Evolutionary conservation across 1,140 invertebrate genomes (phyloP).

Genomic region (Calliphora vicina): DNA sequence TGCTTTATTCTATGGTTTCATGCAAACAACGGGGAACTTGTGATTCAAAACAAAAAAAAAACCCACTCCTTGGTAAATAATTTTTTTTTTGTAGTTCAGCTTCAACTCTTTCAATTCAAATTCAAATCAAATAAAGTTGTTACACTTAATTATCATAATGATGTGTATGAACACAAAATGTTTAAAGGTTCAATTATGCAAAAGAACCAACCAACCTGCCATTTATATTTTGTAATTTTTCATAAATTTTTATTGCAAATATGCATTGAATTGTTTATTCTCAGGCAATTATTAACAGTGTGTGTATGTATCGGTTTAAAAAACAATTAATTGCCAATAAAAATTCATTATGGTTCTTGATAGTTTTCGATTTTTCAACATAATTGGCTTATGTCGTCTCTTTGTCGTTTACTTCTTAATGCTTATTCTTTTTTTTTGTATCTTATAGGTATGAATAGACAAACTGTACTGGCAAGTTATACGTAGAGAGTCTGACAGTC

Average conservation of each 20-base stretch:
- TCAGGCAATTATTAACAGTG: background rate
- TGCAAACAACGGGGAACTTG: background rate
- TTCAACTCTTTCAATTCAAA: background rate
- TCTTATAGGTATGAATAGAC: background rate
- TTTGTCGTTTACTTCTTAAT: background rate
- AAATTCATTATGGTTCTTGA: slow-evolving; percentile 23
- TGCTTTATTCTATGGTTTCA: background rate
- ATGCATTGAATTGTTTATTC: background rate
- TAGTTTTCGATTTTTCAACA: slow-evolving; percentile 10
- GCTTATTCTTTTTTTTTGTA: background rate
- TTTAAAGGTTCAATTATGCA: background rate
- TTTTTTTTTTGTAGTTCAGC: too few species aligned
- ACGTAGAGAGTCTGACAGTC: too few species aligned
- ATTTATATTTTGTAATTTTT: background rate
- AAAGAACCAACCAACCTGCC: background rate
- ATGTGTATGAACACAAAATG: background rate
- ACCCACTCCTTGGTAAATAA: too few species aligned
- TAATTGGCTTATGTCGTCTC: slow-evolving; percentile 30
- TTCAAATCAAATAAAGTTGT: background rate
- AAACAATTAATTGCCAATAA: slow-evolving; percentile 22
- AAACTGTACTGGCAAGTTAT: background rate
- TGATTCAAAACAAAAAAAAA: background rate
- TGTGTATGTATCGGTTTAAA: background rate
- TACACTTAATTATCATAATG: background rate
- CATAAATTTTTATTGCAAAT: background rate